These are phyloP conservation scores for Diarsia mendica DNA, from an alignment of 2,888 invertebrate species.

Conservation along the genomic window DNA sequence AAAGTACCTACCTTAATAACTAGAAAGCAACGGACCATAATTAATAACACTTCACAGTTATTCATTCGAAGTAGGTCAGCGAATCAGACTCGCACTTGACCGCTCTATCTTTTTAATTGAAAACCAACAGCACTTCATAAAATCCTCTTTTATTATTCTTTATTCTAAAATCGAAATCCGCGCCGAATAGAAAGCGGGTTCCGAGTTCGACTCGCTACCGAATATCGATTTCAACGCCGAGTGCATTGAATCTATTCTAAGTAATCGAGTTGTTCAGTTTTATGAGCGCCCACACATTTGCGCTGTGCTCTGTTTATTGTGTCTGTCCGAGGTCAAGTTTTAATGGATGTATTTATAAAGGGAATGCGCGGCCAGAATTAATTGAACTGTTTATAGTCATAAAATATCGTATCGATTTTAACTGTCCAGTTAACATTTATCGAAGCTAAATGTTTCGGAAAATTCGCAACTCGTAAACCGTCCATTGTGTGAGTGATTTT, in stretches of 20 bases:
- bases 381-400: slow-evolving; percentile 37
- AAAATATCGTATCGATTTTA: slow-evolving; percentile 31
- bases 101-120: slow-evolving; percentile 19
- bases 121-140: slow-evolving; percentile 29
- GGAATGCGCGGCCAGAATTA: slow-evolving; percentile 25
- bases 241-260: slow-evolving; percentile 54
- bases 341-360: slow-evolving; percentile 57
- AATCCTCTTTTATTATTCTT: slow-evolving; percentile 6
- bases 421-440: slow-evolving; percentile 11
- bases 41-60: slow-evolving; percentile 21
- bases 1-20: neutral
- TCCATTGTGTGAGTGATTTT: neutral
- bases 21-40: neutral
- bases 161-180: slow-evolving; percentile 21
- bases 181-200: slow-evolving; percentile 6
- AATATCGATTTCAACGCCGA: slow-evolving; percentile 47
- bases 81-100: slow-evolving; percentile 6
- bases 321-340: slow-evolving; percentile 52
- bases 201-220: slow-evolving; percentile 34
- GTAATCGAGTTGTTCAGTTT: slow-evolving; percentile 57
- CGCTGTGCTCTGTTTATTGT: slow-evolving; percentile 52
- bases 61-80: neutral
- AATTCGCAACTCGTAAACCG: slow-evolving; percentile 17
- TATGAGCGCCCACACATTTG: slow-evolving; percentile 51
- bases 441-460: slow-evolving; percentile 19